These are phyloP conservation scores for Apodemus agrarius DNA, from an alignment of 2,797 vertebrate species.

Conservation along the genomic window DNA sequence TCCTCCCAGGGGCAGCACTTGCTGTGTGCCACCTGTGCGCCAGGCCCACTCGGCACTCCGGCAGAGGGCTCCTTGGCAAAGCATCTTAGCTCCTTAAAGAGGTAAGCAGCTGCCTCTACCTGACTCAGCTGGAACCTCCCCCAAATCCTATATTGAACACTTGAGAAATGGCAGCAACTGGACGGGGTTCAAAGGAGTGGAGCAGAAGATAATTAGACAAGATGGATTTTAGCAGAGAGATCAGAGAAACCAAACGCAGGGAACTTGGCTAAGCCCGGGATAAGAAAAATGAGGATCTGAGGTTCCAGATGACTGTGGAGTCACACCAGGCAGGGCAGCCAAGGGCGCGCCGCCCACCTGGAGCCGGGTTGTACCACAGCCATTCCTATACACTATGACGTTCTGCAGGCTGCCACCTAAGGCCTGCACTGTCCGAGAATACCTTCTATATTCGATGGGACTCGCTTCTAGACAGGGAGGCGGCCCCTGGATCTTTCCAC, in stretches of 20 bases:
- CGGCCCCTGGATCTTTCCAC: background rate
- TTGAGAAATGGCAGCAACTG: conserved; percentile 49
- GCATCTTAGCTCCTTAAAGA: background rate
- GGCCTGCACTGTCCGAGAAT: background rate
- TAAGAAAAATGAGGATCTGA: conserved; percentile 25
- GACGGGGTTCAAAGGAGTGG: conserved; percentile 69
- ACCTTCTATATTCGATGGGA: background rate
- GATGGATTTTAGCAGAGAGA: conserved; percentile 72
- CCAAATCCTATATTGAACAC: conserved; percentile 41
- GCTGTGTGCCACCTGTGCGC: background rate
- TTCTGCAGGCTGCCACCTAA: background rate
- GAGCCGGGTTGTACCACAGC: accelerated
- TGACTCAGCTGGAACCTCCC: conserved; percentile 33
- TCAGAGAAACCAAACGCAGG: conserved; percentile 64
- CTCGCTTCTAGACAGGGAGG: background rate
- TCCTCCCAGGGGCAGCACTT: background rate
- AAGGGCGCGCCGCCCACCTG: background rate
- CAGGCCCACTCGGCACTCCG: background rate
- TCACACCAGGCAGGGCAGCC: background rate
- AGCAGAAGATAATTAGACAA: conserved; percentile 74
- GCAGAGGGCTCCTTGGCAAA: background rate
- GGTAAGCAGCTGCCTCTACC: conserved; percentile 23
- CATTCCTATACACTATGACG: accelerated
- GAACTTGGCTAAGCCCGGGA: conserved; percentile 9
- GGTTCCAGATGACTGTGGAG: background rate